phyloP scores from a whole-genome alignment of 64 coral and sea anemone species.

The Hydrozoanthus tunicans region DNA sequence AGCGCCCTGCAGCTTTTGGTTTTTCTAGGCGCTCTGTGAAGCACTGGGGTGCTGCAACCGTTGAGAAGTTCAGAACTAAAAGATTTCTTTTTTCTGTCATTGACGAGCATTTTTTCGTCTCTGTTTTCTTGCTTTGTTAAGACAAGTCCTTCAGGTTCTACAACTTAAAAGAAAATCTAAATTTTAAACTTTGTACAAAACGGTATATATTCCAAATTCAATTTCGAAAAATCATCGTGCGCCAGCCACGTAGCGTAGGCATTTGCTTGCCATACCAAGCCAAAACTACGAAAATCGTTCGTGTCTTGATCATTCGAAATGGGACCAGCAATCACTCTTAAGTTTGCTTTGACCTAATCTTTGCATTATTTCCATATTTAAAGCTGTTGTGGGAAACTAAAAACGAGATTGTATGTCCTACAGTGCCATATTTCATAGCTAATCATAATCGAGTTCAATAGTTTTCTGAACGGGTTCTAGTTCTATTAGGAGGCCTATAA shows the following conservation, averaged over 20 bases:
- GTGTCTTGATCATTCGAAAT: too few relatives aligned
- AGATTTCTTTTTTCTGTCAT: constrained; percentile 31
- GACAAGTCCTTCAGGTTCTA: neutral
- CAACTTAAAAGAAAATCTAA: neutral
- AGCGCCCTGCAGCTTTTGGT: constrained; percentile 38
- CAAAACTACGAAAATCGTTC: too few relatives aligned
- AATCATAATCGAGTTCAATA: too few relatives aligned
- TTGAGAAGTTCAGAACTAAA: constrained; percentile 49
- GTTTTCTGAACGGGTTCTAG: too few relatives aligned
- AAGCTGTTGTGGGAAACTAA: too few relatives aligned
- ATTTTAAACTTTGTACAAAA: neutral
- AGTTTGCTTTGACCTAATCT: too few relatives aligned
- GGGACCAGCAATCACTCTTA: too few relatives aligned
- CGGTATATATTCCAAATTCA: neutral
- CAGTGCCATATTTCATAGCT: too few relatives aligned
- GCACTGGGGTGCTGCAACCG: neutral
- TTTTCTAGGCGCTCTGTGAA: constrained; percentile 10
- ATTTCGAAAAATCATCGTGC: neutral
- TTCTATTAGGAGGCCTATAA: too few relatives aligned
- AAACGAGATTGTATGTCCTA: too few relatives aligned
- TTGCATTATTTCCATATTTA: too few relatives aligned
- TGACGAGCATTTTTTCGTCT: neutral
- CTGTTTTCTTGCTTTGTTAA: neutral
- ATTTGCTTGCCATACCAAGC: too few relatives aligned
- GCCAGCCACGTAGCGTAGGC: neutral